Percentiles rank a stretch among this genome's conserved stretches.
Conservation (phyloP, 2,888 invertebrate genomes). For the Drosophila setosimentum region DNA sequence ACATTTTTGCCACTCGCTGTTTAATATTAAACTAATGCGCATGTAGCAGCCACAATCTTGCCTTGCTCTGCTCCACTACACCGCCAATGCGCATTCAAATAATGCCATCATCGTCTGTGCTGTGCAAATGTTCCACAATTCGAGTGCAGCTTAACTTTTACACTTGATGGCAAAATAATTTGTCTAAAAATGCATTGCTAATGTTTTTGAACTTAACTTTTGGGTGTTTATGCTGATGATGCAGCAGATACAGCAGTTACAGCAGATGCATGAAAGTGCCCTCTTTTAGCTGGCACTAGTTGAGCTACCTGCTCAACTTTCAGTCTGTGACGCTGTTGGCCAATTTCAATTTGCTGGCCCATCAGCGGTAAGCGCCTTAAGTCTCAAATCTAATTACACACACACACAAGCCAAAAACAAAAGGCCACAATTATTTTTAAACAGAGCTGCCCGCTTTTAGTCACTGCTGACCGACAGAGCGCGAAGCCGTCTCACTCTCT, state of each 20-base stretch:
- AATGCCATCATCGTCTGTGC: slow-evolving; percentile 55
- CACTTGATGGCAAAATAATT: slow-evolving; percentile 70
- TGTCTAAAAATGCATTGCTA: slow-evolving; percentile 49
- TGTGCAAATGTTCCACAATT: slow-evolving; percentile 53
- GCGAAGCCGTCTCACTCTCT: background rate
- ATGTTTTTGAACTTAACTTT: slow-evolving; percentile 26
- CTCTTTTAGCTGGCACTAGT: background rate
- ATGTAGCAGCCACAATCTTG: slow-evolving; percentile 50
- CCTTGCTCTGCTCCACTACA: background rate
- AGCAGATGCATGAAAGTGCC: slow-evolving; percentile 9
- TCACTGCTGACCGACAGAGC: slow-evolving; percentile 68
- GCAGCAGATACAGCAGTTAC: slow-evolving; percentile 13
- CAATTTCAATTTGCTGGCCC: slow-evolving; percentile 63
- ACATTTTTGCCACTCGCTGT: slow-evolving; percentile 63
- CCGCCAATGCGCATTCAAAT: slow-evolving; percentile 52
- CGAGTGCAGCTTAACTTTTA: slow-evolving; percentile 57
- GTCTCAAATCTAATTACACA: slow-evolving; percentile 75
- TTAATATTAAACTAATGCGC: slow-evolving; percentile 74
- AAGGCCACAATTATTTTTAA: slow-evolving; percentile 13
- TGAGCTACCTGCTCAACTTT: slow-evolving; percentile 11
- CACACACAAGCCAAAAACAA: slow-evolving; percentile 42
- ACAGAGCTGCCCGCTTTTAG: slow-evolving; percentile 49
- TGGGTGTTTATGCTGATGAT: slow-evolving; percentile 7
- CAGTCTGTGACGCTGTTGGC: slow-evolving; percentile 32
- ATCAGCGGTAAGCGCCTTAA: slow-evolving; percentile 71